Evolutionary conservation across 2,113 vertebrate genomes (phyloP).

Genomic region (Ailuropoda melanoleuca): DNA sequence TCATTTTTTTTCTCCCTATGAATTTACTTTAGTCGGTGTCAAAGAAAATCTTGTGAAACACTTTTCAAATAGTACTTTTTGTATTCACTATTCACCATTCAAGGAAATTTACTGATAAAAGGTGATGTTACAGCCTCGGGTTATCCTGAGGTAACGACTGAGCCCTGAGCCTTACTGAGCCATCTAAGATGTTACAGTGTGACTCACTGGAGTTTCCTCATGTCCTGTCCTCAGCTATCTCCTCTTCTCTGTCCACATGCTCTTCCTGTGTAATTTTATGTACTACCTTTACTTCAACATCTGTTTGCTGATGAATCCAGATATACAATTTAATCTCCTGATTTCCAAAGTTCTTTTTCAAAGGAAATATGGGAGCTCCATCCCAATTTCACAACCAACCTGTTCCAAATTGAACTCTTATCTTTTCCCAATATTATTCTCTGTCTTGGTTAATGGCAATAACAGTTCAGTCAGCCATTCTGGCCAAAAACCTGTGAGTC

Average conservation of each 20-base stretch:
- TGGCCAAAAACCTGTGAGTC: neutral
- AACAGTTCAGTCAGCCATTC: neutral
- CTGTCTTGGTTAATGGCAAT: neutral
- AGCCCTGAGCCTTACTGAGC: neutral
- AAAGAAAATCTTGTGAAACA: neutral
- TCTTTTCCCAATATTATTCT: neutral
- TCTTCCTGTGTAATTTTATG: neutral
- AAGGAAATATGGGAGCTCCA: neutral
- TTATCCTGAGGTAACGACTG: neutral
- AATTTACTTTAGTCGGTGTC: neutral
- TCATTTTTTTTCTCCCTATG: neutral
- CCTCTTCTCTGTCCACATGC: neutral
- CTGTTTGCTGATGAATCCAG: neutral
- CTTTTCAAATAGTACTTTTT: conserved; percentile 10
- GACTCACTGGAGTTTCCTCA: neutral
- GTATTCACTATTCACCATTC: neutral
- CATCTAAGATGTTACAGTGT: neutral
- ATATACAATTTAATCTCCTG: neutral
- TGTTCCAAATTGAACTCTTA: neutral
- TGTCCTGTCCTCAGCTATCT: neutral
- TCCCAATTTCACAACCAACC: neutral
- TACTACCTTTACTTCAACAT: neutral
- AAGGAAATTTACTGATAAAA: conserved; percentile 6
- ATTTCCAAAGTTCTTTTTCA: conserved; percentile 29
- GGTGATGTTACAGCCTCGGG: neutral